phyloP scores from a whole-genome alignment of 2,113 vertebrate species.

The Gulo gulo region DNA sequence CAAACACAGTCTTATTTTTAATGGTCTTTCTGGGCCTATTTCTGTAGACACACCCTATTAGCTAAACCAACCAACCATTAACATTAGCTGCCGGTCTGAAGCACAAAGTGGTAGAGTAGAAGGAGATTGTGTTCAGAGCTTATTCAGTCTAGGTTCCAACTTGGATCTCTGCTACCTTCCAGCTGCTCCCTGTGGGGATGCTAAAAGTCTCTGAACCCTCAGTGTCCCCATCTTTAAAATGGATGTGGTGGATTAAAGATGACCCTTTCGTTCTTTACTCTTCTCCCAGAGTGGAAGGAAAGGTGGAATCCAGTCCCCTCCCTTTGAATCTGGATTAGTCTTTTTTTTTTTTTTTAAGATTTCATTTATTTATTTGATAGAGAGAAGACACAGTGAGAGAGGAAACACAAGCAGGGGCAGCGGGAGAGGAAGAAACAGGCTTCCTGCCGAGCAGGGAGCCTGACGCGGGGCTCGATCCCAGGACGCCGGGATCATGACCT shows the following conservation, averaged over 20 bases:
- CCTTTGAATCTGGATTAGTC: not conserved
- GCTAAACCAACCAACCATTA: not conserved
- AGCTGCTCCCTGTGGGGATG: not conserved
- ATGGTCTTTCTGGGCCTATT: conserved; percentile 23
- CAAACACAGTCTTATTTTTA: conserved; percentile 13
- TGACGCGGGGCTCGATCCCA: too few relatives aligned
- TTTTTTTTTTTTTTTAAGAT: too few relatives aligned
- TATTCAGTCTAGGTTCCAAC: not conserved
- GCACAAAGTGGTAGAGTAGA: not conserved
- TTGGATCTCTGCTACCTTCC: not conserved
- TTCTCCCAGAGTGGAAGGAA: not conserved
- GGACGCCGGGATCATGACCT: too few relatives aligned
- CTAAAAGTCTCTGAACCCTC: not conserved
- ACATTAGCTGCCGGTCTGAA: not conserved
- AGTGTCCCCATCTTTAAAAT: not conserved
- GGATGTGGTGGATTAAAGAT: not conserved
- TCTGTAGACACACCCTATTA: not conserved
- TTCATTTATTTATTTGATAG: too few relatives aligned
- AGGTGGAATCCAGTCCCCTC: not conserved
- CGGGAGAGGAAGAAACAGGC: too few relatives aligned
- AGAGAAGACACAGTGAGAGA: too few relatives aligned
- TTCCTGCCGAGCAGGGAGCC: too few relatives aligned
- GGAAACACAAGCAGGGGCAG: too few relatives aligned
- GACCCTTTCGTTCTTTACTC: fast-evolving
- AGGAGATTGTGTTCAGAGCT: not conserved